Base-by-base conservation (phyloP, 2,797 vertebrate species). In the Acanthiza pusilla region DNA sequence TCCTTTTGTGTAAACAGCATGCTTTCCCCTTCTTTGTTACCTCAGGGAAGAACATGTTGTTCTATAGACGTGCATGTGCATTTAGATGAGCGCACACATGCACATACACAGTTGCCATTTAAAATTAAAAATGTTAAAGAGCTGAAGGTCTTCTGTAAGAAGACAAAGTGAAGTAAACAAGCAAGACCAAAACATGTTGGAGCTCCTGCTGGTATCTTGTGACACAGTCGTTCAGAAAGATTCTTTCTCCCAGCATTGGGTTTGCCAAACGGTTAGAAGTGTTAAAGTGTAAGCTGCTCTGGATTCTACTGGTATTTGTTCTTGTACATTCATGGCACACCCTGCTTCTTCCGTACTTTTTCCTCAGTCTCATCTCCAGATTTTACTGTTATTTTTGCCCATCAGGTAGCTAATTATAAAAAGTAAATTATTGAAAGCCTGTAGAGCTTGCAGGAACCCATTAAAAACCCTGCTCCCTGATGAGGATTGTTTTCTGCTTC, bases 31-130 rank as follows among this genome's bases (percentile, higher is more conserved):
- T 29, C 5, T n/a, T 84, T 22, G 4, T 54, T 27, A 30, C 20
- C 34, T 21, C 2, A 2, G 9, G 58, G 30, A 73, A 73, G 8
- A 60, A 15, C 10, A 13, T 34, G 15, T 23, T 38, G 51, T 55
- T 51, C 22, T 75, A 5, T 22, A 32, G 13, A 7, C 0, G 0
- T 2, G 0, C 26, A 7, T 8, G n/a, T 40, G 20, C 16, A 5
- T 36, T 58, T 54, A n/a, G 29, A 17, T 20, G 25, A 67, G 27
- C 5, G 2, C n/a, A 10, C 5, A 1, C 3, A 2, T 2, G 22
- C 13, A 29, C 22, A 5, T 14, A 8, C 9, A 22, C 13, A 62
- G 16, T 7, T 68, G 67, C 30, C 1, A 3, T 47, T 53, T 60
- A 34, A 61, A 72, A 78, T 74, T 2, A 58, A 38, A 23, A 26